Percentiles rank a stretch among this genome's conserved stretches.
phyloP scores from a whole-genome alignment of 2,113 vertebrate species.

The Gorsachius goisagi region DNA sequence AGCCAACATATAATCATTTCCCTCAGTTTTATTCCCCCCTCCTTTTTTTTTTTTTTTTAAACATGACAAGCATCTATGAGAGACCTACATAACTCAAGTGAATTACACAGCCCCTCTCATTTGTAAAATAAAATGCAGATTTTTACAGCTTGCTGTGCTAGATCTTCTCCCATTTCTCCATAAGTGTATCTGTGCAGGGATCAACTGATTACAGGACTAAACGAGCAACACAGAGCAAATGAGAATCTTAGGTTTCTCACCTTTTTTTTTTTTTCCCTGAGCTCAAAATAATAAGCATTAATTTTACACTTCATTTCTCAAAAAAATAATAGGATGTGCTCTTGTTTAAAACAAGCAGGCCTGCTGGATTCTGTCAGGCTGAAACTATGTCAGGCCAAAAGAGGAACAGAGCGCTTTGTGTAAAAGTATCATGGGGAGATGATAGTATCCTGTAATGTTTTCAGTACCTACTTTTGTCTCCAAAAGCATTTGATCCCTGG shows the following conservation, averaged over 20 bases:
- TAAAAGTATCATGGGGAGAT: constrained; percentile 79
- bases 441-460: constrained; percentile 81
- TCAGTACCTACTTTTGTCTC: constrained; percentile 83
- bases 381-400: constrained; percentile 86
- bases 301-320: constrained; percentile 93
- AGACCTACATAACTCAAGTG: constrained; percentile 54
- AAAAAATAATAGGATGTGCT: constrained; percentile 84
- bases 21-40: background rate
- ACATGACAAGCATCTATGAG: constrained; percentile 45
- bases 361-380: constrained; percentile 81
- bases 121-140: constrained; percentile 70
- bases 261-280: background rate
- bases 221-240: constrained; percentile 22
- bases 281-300: constrained; percentile 80
- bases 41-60: background rate
- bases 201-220: constrained; percentile 50
- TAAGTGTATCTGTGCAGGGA: background rate
- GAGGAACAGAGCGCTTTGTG: constrained; percentile 81
- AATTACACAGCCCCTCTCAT: constrained; percentile 61
- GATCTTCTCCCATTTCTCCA: background rate
- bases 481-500: constrained; percentile 85
- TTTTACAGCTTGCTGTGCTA: constrained; percentile 19
- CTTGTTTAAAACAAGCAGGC: constrained; percentile 85
- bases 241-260: constrained; percentile 15
- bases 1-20: background rate